Percentiles rank a stretch among this genome's conserved stretches.
Evolutionary conservation across 2,113 vertebrate species (phyloP).

Genomic region (Condylura cristata): DNA sequence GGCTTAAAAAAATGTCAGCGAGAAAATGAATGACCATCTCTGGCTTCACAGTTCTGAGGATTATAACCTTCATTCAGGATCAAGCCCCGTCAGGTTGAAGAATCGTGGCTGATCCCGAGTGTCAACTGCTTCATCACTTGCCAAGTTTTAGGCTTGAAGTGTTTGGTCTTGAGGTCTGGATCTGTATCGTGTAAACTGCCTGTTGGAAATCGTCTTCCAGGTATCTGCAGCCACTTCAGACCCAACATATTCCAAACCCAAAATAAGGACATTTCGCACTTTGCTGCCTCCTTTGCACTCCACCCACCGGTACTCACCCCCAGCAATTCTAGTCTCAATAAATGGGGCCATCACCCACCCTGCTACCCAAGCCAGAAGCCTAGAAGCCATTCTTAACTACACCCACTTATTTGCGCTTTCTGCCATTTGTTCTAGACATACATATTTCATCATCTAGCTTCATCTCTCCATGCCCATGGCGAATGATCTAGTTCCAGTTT

Average conservation of each 20-base stretch:
- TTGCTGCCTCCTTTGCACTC: no score
- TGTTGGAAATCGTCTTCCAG: not conserved
- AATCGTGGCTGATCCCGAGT: not conserved
- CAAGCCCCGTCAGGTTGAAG: not conserved
- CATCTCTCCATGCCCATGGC: not conserved
- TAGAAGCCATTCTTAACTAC: not conserved
- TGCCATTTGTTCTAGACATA: not conserved
- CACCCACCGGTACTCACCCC: fast-evolving
- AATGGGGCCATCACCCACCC: fast-evolving
- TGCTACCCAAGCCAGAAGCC: not conserved
- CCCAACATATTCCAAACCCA: not conserved
- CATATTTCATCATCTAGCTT: not conserved
- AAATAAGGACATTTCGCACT: not conserved
- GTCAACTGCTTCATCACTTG: not conserved
- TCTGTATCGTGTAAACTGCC: not conserved
- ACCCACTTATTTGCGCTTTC: not conserved
- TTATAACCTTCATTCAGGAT: not conserved
- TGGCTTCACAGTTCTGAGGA: not conserved
- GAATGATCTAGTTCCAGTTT: not conserved
- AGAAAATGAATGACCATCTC: not conserved
- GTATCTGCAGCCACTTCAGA: not conserved
- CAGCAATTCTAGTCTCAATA: not conserved
- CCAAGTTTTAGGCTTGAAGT: not conserved
- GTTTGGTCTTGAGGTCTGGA: not conserved
- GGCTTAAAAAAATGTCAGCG: not conserved